phyloP scores from a whole-genome alignment of 2,888 invertebrate species.

The Lottia gigantea region DNA sequence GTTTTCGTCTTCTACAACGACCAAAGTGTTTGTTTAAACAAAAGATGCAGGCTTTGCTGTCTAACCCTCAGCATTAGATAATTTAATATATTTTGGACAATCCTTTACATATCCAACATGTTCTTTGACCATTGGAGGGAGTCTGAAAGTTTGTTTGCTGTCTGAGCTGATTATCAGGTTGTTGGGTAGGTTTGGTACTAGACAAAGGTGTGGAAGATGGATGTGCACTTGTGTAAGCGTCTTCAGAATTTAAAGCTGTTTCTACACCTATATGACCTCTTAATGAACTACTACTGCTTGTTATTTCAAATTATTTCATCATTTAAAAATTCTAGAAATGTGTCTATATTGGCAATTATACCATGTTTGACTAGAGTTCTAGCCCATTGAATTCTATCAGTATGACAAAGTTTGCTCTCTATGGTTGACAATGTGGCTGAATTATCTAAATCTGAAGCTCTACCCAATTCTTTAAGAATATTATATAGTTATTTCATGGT shows the following conservation, averaged over 20 bases:
- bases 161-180: no score
- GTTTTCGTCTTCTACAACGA: neutral
- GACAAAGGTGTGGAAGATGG: neutral
- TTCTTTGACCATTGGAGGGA: neutral
- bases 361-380: neutral
- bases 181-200: no score
- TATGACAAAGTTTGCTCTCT: neutral
- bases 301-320: neutral
- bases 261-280: neutral
- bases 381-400: conserved; percentile 5
- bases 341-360: conserved; percentile 5
- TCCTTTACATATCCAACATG: conserved; percentile 1
- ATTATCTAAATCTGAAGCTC: neutral
- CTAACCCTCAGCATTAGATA: neutral
- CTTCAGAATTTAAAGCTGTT: neutral
- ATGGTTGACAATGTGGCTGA: neutral
- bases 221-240: neutral
- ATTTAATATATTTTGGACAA: neutral
- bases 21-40: conserved; percentile 2
- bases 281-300: neutral
- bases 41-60: neutral
- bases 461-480: neutral
- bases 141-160: neutral
- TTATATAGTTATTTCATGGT: neutral
- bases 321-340: conserved; percentile 1